These are phyloP conservation scores for Eleginops maclovinus DNA, from an alignment of 2,113 vertebrate species.

Conservation along the genomic window DNA sequence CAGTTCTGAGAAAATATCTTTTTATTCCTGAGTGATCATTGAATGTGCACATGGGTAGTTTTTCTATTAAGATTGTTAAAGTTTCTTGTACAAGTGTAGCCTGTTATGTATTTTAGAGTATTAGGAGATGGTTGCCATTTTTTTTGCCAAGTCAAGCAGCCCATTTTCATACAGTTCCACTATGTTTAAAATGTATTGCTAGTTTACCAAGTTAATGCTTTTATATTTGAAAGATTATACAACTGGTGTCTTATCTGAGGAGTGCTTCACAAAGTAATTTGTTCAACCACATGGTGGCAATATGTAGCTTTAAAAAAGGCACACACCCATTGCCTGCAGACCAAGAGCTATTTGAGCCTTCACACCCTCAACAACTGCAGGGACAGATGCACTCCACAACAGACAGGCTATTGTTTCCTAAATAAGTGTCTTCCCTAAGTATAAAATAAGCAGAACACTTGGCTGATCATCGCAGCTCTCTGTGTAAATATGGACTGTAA, in stretches of 20 bases:
- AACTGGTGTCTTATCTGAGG: not conserved
- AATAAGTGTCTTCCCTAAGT: not conserved
- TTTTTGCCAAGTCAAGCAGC: not conserved
- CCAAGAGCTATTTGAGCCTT: constrained; percentile 16
- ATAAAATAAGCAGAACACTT: not conserved
- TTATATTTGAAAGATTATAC: not conserved
- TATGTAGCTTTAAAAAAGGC: constrained; percentile 16
- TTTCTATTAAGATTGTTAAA: not conserved
- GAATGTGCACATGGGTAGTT: not conserved
- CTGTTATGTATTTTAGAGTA: not conserved
- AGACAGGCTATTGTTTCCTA: constrained; percentile 33
- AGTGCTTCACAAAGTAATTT: not conserved
- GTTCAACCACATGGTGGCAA: constrained; percentile 60
- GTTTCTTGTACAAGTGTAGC: not conserved
- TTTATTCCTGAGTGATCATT: not conserved
- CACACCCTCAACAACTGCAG: constrained; percentile 26
- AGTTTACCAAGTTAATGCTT: not conserved
- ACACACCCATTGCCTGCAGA: not conserved
- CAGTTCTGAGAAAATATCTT: not conserved
- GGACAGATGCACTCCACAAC: constrained; percentile 21
- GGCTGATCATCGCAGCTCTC: constrained; percentile 6
- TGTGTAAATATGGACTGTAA: constrained; percentile 34
- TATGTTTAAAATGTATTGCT: not conserved
- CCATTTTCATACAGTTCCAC: not conserved
- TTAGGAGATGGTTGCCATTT: not conserved